Conservation (phyloP, 2,888 invertebrate species). For the Coleophora flavipennella region DNA sequence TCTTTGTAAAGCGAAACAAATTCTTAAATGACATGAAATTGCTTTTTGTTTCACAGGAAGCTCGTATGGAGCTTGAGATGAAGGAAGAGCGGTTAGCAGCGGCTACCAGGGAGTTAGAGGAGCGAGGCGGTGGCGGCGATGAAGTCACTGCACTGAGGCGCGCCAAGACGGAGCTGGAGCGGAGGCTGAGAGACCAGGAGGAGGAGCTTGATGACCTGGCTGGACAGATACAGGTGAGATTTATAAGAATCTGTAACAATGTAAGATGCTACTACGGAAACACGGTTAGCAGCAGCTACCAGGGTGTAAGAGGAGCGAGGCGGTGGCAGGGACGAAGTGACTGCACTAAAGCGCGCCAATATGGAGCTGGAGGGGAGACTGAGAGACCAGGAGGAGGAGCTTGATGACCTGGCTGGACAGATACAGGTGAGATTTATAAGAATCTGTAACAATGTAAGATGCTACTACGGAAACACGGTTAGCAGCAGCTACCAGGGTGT, state of each 20-base stretch:
- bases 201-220: conserved; percentile 97
- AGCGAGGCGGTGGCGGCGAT: conserved; percentile 89
- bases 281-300: conserved; percentile 83
- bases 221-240: conserved; percentile 83
- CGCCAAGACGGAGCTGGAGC: conserved; percentile 89
- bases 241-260: too few species aligned
- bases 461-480: conserved; percentile 91
- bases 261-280: too few species aligned
- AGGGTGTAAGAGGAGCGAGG: conserved; percentile 90
- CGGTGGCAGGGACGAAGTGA: conserved; percentile 89
- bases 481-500: conserved; percentile 82
- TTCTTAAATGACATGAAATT: too few species aligned
- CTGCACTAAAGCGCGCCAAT: conserved; percentile 85
- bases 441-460: too few species aligned
- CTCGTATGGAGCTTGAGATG: conserved; percentile 88
- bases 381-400: conserved; percentile 93
- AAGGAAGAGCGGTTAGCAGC: conserved; percentile 88
- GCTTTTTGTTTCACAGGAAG: conserved; percentile 80
- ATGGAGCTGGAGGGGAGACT: conserved; percentile 89
- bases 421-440: conserved; percentile 78
- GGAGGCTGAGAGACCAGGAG: conserved; percentile 88
- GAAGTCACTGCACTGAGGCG: conserved; percentile 87
- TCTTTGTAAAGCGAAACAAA: too few species aligned
- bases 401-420: conserved; percentile 95
- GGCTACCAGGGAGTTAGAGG: conserved; percentile 87